Evolutionary conservation across 2,113 vertebrate species (phyloP), one percentile per base, ranked within the genome.

Genomic region (Picathartes gymnocephalus): DNA sequence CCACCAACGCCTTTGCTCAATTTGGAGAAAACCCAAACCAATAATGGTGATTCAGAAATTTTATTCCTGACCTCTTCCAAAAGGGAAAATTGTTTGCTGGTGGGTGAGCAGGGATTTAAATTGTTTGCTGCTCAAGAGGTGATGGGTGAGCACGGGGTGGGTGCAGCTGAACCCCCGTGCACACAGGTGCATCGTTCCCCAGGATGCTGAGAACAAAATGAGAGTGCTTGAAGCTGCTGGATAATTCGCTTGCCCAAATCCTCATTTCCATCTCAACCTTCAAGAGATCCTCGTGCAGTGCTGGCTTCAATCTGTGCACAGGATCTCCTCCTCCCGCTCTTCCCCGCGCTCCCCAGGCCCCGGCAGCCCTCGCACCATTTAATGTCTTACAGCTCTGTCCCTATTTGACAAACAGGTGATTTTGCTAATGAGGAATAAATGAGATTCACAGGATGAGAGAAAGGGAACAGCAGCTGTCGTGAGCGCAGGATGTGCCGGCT

Each of bases 361-460:
- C 21, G 3, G 82, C 90, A 64, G 95, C 96, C 81, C 92, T 92
- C 15, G 13, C 53, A 60, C 97, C 74, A 97, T 97, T 97, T 97
- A 94, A 97, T 94, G 96, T 96, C 97, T 97, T 97, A 40, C 95
- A 57, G 92, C 96, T 97, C 97, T 96, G 97, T 94, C 97, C 97
- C 97, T 97, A 96, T 98, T 98, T 97, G 98, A 98, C 97, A 98
- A 98, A 98, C 98, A 98, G 98, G 98, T 98, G 98, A 98, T 98
- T 98, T 96, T 93, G 97, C 96, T 98, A 98, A 98, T 97, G 97
- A 98, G 98, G 97, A 98, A 97, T 97, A 98, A 98, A 98, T 97
- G 98, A 97, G 97, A 97, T 96, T 96, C 94, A 77, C 96, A 92
- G 97, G 97, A 96, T 72, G 97, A 95, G 96, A 90, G 96, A 88